Conservation (phyloP, 2,113 vertebrate species). For the Heteronetta atricapilla region DNA sequence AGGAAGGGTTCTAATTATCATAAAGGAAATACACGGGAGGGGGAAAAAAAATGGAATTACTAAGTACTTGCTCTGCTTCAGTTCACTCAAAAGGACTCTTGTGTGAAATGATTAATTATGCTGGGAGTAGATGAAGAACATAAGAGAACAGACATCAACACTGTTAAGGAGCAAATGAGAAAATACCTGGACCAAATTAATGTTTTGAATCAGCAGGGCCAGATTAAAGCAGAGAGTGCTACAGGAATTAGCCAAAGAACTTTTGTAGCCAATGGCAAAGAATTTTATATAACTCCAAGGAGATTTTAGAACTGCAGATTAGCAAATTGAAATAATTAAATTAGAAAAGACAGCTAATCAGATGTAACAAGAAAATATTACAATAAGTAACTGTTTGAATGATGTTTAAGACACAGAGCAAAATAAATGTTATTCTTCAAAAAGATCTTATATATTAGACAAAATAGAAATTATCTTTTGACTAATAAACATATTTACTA, state of each 20-base stretch:
- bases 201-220: conserved; percentile 10
- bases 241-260: conserved; percentile 31
- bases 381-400: background rate
- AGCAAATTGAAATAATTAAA: background rate
- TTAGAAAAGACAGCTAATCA: background rate
- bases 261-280: conserved; percentile 33
- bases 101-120: conserved; percentile 63
- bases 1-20: conserved; percentile 42
- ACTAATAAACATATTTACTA: background rate
- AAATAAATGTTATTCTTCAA: background rate
- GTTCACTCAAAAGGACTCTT: conserved; percentile 44
- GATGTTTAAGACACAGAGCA: background rate
- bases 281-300: background rate
- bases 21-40: conserved; percentile 33
- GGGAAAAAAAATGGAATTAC: background rate
- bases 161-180: conserved; percentile 31
- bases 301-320: background rate
- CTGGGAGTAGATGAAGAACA: conserved; percentile 44
- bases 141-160: conserved; percentile 32
- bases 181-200: conserved; percentile 59
- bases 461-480: background rate
- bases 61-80: conserved; percentile 52
- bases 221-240: conserved; percentile 7
- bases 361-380: background rate
- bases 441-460: background rate